Conservation (phyloP, 2,888 invertebrate species). For the Plagodis pulveraria region DNA sequence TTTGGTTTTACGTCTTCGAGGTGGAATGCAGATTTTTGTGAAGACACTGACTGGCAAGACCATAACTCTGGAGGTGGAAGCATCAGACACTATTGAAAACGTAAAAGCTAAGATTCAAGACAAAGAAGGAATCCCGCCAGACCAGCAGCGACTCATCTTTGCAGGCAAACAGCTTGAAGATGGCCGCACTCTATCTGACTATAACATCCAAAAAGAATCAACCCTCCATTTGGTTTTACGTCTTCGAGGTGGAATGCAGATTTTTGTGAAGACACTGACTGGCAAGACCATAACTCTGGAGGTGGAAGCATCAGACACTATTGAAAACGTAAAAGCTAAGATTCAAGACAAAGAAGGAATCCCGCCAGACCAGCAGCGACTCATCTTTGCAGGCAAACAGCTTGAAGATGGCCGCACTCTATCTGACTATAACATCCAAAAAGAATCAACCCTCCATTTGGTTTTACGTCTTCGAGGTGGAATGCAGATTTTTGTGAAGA, state of each 20-base stretch:
- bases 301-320: slow-evolving; percentile 64
- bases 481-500: slow-evolving; percentile 62
- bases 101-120: slow-evolving; percentile 70
- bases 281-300: slow-evolving; percentile 66
- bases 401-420: slow-evolving; percentile 65
- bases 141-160: slow-evolving; percentile 65
- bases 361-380: slow-evolving; percentile 65
- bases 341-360: slow-evolving; percentile 71
- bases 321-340: slow-evolving; percentile 68
- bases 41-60: slow-evolving; percentile 67
- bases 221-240: slow-evolving; percentile 67
- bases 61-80: slow-evolving; percentile 62
- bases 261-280: slow-evolving; percentile 64
- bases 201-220: slow-evolving; percentile 72
- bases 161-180: slow-evolving; percentile 71
- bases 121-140: slow-evolving; percentile 68
- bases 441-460: slow-evolving; percentile 63
- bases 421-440: slow-evolving; percentile 67
- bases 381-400: slow-evolving; percentile 68
- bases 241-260: slow-evolving; percentile 69
- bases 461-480: slow-evolving; percentile 64
- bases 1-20: slow-evolving; percentile 60
- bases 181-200: slow-evolving; percentile 69
- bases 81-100: slow-evolving; percentile 68
- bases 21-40: slow-evolving; percentile 73